These are phyloP conservation scores for Dascillus cervinus DNA, from an alignment of 2,888 invertebrate genomes.

Conservation along the genomic window DNA sequence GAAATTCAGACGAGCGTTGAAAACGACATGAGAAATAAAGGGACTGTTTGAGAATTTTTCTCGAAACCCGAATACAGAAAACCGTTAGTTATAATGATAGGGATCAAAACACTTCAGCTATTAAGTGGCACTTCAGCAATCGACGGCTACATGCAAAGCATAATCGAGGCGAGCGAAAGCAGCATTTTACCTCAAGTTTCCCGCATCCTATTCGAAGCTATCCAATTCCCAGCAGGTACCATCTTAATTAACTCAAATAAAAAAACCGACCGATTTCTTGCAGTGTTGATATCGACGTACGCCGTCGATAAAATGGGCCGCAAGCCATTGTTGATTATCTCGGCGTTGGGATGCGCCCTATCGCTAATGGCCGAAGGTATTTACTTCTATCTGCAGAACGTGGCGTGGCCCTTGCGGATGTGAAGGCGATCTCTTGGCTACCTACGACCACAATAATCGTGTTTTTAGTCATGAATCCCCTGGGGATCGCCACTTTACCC, in stretches of 20 bases:
- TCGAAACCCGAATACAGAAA: constrained; percentile 14
- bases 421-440: constrained; percentile 43
- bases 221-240: constrained; percentile 49
- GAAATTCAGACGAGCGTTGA: constrained; percentile 30
- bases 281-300: constrained; percentile 10
- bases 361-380: constrained; percentile 46
- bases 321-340: constrained; percentile 47
- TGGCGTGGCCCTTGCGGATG: constrained; percentile 35
- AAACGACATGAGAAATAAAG: constrained; percentile 34
- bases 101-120: constrained; percentile 51
- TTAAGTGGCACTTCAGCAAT: constrained; percentile 53
- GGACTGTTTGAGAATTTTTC: constrained; percentile 33
- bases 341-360: constrained; percentile 48
- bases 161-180: constrained; percentile 46
- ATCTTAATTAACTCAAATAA: no score
- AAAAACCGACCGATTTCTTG: no score
- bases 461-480: constrained; percentile 52
- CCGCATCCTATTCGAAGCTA: constrained; percentile 51
- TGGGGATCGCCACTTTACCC: constrained; percentile 53
- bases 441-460: constrained; percentile 49
- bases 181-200: constrained; percentile 47
- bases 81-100: constrained; percentile 45
- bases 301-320: constrained; percentile 50
- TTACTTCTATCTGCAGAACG: constrained; percentile 49
- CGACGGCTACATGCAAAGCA: constrained; percentile 53